These are phyloP conservation scores for Lagenorhynchus albirostris DNA, from an alignment of 2,113 vertebrate species.

Conservation along the genomic window DNA sequence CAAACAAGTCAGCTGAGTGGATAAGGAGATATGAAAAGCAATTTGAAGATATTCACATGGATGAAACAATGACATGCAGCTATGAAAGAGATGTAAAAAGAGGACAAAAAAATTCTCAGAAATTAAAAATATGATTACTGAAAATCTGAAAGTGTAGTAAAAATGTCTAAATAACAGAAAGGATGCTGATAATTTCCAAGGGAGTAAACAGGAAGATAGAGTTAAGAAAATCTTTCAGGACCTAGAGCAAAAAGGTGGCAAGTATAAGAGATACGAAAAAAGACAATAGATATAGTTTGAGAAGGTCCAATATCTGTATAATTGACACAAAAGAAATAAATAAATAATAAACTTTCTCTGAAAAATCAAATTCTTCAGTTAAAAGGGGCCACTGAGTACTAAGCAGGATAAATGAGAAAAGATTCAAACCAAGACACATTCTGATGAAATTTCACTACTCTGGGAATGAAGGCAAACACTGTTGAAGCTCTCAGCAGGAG, in stretches of 20 bases:
- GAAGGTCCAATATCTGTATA: background rate
- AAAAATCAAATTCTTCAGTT: background rate
- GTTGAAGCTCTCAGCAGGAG: background rate
- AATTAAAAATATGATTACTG: constrained; percentile 42
- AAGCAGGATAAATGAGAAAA: constrained; percentile 12
- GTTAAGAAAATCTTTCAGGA: constrained; percentile 18
- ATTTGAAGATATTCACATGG: background rate
- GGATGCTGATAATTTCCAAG: background rate
- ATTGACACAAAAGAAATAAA: constrained; percentile 11
- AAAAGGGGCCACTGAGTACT: background rate
- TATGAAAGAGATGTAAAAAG: background rate
- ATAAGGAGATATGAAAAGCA: background rate
- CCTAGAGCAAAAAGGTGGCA: background rate
- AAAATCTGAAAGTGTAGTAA: background rate
- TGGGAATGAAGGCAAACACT: background rate
- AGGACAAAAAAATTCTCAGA: background rate
- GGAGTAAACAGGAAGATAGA: constrained; percentile 9
- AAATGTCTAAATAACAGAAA: constrained; percentile 21
- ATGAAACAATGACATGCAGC: background rate
- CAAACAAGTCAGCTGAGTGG: background rate
- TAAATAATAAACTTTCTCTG: constrained; percentile 12
- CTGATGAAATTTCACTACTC: background rate
- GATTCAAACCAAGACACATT: constrained; percentile 4
- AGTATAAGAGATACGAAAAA: background rate
- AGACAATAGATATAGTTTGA: background rate